Base-by-base conservation (phyloP, 1,140 invertebrate species). In the Apis florea region DNA sequence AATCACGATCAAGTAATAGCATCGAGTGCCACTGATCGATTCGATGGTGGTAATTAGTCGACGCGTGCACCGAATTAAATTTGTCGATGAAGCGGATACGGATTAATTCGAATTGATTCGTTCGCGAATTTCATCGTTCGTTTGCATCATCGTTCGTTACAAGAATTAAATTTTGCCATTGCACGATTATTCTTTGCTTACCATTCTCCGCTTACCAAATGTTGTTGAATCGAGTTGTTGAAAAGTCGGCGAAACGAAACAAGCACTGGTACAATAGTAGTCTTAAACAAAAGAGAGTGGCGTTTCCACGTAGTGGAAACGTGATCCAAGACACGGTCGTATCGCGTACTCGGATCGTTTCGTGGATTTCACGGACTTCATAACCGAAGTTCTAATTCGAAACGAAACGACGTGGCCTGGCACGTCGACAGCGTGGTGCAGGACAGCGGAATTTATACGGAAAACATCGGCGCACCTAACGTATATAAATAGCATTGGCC, bases 91-190 rank as follows among this genome's bases (percentile, higher is more conserved):
- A 4, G 17, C 21, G 5, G n/a, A 69, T 21, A 31, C 58, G 31
- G 74, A 47, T 73, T 76, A 73, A 82, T 82, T n/a, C 19, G 47
- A 19, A 78, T 54, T 68, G 66, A 69, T 78, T 64, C 59, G 26
- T 6, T 40, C 31, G 31, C 1, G 12, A 10, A 26, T 53, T 82
- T 40, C 24, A n/a, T 53, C 47, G 53, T 61, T 19, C 49, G 9
- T 5, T 10, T 5, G 21, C n/a, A 9, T 9, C 1, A 0, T 31
- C 15, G 10, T 31, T 47, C 24, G 63, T 63, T 40, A 40, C 4
- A 40, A 6, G 31, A 5, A 3, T 31, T 9, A 53, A 54, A 79
- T 63, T 71, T 40, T 40, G 4, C 31, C 31, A n/a, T n/a, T n/a
- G n/a, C 31, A 31, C 31, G 31, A 31, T n/a, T n/a, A n/a, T n/a